Percentiles rank a stretch among this genome's conserved stretches.
Evolutionary conservation across 2,888 invertebrate genomes (phyloP).

Genomic region (Cabera pusaria): DNA sequence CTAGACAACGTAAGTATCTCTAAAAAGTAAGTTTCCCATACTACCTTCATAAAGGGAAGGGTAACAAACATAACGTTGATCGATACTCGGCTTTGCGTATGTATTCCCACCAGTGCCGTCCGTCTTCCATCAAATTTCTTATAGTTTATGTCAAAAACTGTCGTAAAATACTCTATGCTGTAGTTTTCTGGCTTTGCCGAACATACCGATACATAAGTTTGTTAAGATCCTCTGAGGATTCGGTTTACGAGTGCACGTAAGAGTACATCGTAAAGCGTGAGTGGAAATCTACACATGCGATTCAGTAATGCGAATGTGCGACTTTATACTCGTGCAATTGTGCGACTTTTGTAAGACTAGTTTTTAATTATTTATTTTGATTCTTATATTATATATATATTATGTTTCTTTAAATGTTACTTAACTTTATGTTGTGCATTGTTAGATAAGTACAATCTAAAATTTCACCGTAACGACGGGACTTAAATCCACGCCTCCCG

Average conservation of each 20-base stretch:
- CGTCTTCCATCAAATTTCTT: slow-evolving; percentile 27
- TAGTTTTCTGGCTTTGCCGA: slow-evolving; percentile 28
- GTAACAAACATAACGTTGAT: slow-evolving; percentile 14
- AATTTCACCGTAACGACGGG: no score
- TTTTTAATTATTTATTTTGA: no score
- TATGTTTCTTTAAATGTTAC: no score
- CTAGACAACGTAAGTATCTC: no score
- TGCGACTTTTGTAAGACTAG: no score
- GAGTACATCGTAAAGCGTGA: slow-evolving; percentile 21
- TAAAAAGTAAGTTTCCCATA: slow-evolving; percentile 4
- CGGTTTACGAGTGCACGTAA: slow-evolving; percentile 44
- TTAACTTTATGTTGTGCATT: no score
- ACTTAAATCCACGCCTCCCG: no score
- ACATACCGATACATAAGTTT: slow-evolving; percentile 36
- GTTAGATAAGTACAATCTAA: no score
- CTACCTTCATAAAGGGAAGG: slow-evolving; percentile 11
- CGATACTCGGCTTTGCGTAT: slow-evolving; percentile 13
- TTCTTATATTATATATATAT: no score
- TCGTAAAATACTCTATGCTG: slow-evolving; percentile 29
- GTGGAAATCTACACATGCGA: slow-evolving; percentile 2
- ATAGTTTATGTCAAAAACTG: slow-evolving; percentile 31
- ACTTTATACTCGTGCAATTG: no score
- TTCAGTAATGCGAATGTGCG: no score
- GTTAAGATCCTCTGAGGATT: slow-evolving; percentile 61
- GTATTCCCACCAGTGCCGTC: slow-evolving; percentile 15